Evolutionary conservation across 1,140 invertebrate genomes (phyloP).

Genomic region (Mylabris phalerata): DNA sequence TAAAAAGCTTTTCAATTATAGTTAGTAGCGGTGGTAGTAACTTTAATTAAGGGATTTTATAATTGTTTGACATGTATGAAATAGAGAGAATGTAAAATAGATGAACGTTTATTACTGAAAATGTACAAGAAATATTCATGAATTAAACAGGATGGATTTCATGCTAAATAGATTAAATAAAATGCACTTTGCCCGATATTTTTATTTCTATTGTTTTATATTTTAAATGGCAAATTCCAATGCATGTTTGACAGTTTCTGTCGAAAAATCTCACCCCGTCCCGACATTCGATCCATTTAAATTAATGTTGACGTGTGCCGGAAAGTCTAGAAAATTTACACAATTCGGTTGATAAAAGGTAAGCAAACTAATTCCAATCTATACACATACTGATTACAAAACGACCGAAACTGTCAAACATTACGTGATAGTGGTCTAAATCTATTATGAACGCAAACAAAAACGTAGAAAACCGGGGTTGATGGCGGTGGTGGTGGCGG

Average conservation of each 20-base stretch:
- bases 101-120: conserved; percentile 13
- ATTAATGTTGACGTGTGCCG: too few species aligned
- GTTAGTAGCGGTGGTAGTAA: conserved; percentile 1
- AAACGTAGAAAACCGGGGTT: conserved; percentile 9
- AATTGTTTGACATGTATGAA: conserved; percentile 11
- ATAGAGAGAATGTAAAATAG: conserved; percentile 8
- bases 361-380: too few species aligned
- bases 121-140: conserved; percentile 11
- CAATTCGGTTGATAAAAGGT: too few species aligned
- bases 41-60: conserved; percentile 15
- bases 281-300: too few species aligned
- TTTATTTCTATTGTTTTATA: neutral
- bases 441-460: conserved; percentile 26
- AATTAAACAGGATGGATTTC: neutral
- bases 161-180: conserved; percentile 12
- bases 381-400: too few species aligned
- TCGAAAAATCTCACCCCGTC: too few species aligned
- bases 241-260: too few species aligned
- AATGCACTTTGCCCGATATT: conserved; percentile 9
- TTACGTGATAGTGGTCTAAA: too few species aligned
- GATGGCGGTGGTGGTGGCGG: too few species aligned
- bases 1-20: conserved; percentile 10
- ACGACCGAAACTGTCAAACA: too few species aligned
- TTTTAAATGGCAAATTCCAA: too few species aligned
- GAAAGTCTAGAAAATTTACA: too few species aligned